Evolutionary conservation across 2,888 invertebrate genomes (phyloP).

Genomic region (Erannis defoliaria): DNA sequence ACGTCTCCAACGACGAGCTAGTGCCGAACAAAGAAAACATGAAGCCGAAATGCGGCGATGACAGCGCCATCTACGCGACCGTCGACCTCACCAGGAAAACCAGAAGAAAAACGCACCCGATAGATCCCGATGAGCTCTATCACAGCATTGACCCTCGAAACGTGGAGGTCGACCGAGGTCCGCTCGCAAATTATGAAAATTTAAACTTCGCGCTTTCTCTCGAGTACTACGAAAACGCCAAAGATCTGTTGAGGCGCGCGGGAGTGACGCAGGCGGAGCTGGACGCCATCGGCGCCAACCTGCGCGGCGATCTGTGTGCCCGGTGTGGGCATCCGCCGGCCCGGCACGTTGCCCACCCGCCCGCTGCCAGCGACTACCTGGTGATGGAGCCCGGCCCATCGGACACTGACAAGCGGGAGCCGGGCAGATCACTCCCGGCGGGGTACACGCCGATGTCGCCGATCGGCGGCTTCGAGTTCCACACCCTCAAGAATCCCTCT

Average conservation of each 20-base stretch:
- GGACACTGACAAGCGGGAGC: conserved; percentile 59
- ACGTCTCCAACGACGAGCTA: conserved; percentile 57
- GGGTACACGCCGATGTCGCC: conserved; percentile 93
- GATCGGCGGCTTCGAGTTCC: conserved; percentile 80
- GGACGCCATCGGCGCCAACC: conserved; percentile 71
- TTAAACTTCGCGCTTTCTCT: conserved; percentile 92
- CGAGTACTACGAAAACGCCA: conserved; percentile 93
- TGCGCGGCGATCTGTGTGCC: conserved; percentile 80
- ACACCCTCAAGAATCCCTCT: conserved; percentile 70
- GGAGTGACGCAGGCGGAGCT: conserved; percentile 85
- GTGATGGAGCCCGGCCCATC: conserved; percentile 88
- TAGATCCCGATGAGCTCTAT: conserved; percentile 45
- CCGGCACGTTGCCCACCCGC: conserved; percentile 22
- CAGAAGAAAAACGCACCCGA: conserved; percentile 71
- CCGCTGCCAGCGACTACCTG: conserved; percentile 89
- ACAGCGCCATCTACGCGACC: conserved; percentile 89
- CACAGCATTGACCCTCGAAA: conserved; percentile 47
- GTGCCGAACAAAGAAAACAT: conserved; percentile 86
- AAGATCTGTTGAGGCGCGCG: conserved; percentile 87
- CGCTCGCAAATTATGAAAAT: conserved; percentile 89
- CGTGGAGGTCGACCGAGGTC: conserved; percentile 74
- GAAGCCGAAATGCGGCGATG: conserved; percentile 61
- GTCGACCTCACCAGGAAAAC: conserved; percentile 89
- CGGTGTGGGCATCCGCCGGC: conserved; percentile 87
- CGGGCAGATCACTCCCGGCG: conserved; percentile 61